Evolutionary conservation across 2,113 vertebrate species (phyloP).

Genomic region (Semicossyphus pulcher): DNA sequence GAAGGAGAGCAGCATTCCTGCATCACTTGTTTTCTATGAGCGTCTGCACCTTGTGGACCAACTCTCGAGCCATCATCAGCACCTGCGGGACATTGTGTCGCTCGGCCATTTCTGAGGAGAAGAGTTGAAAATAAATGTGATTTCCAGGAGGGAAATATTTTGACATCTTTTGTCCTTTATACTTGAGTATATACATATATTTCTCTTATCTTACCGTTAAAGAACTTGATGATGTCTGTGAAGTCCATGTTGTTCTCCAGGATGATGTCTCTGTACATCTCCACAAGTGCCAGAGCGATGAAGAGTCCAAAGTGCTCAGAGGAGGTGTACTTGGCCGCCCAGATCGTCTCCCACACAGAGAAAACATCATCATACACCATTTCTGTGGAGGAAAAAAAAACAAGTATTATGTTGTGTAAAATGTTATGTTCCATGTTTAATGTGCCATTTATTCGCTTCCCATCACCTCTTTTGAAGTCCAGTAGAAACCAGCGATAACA

Average conservation of each 20-base stretch:
- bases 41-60: conserved; percentile 97
- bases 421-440: background rate
- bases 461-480: conserved; percentile 95
- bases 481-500: conserved; percentile 99
- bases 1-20: background rate
- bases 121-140: conserved; percentile 1
- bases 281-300: conserved; percentile 94
- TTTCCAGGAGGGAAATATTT: background rate
- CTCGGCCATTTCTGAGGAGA: conserved; percentile 92
- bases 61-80: conserved; percentile 92
- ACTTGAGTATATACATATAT: background rate
- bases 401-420: background rate
- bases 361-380: conserved; percentile 96
- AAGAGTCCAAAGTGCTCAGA: conserved; percentile 97
- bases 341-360: conserved; percentile 97
- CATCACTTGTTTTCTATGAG: conserved; percentile 98
- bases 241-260: conserved; percentile 99
- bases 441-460: too few relatives aligned
- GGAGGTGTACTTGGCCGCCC: conserved; percentile 92
- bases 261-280: conserved; percentile 96
- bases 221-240: conserved; percentile 99
- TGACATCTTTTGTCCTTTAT: background rate
- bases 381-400: conserved; percentile 80
- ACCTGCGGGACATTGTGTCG: conserved; percentile 91
- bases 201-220: conserved; percentile 88